Base-by-base conservation (phyloP, 2,797 vertebrate species). In the Trematomus bernacchii region DNA sequence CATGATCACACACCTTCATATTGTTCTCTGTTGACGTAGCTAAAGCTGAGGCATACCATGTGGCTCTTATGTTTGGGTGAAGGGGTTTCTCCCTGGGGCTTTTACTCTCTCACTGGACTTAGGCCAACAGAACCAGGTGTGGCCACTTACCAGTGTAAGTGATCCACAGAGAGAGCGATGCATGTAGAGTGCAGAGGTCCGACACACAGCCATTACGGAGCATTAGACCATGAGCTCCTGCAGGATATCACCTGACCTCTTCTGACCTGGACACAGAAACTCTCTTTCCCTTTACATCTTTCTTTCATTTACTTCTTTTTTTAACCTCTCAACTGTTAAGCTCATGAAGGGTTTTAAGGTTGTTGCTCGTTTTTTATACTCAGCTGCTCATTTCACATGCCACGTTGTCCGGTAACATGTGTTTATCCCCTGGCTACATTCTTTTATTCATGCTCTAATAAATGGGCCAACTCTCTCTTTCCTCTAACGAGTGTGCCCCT, bases 61-160 rank as follows among this genome's bases (percentile, higher is more conserved):
- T 57, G 72, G 66, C 30, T 77, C 15, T 50, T 40, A 19, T 63
- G 61, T 71, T 59, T 48, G 47, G 40, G 54, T 47, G 37, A 37
- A 66, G 30, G 19, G 69, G 37, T 13, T 54, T 64, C 27, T 68
- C 65, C 27, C 16, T 3, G 30, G 74, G 54, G 58, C 9, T 63
- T 76, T 69, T 71, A 79, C 61, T 65, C 59, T 1, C 2, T 44
- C 30, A 51, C 72, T 83, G 80, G 80, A 78, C 33, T 47, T 48
- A 40, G 42, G 74, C 82, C 85, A 86, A 62, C 61, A 65, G 70
- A 85, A 79, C 80, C 87, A 89, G 82, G 73, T 83, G 79, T 80
- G 80, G 78, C 74, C 76, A 83, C 76, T 80, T 73, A 83, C 44
- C 42, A 72, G 68, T 53, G 60, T 74, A 82, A 84, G 75, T 71